Base-by-base conservation (phyloP, 1,140 invertebrate species). In the Pissodes strobi region DNA sequence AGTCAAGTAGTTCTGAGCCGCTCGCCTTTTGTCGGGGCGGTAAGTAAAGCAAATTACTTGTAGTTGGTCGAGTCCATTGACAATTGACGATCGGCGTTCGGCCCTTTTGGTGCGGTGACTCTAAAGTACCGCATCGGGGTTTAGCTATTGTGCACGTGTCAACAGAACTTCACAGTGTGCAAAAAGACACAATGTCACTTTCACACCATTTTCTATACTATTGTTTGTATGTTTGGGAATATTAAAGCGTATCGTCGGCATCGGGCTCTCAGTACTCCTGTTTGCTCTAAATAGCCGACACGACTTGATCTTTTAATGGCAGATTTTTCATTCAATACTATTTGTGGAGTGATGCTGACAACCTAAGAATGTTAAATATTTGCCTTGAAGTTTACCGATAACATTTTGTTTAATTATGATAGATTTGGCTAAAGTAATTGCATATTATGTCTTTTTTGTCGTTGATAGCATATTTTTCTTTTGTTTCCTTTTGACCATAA, bases 151-250 rank as follows among this genome's bases (percentile, higher is more conserved):
- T 74, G 23, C 17, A 13, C 12, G 13, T 62, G 71, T 74, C 72
- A 72, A 69, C 67, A 51, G 66, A 64, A 37, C 71, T 72, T 74
- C 72, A 74, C 72, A 72, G 66, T 68, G 60, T 60, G 64, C 69
- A 69, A 69, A 63, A 69, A 71, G 69, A 72, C 67, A 74, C 71
- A 74, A 72, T 74, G 64, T 72, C 72, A 74, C 71, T 74, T 74
- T 74, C 71, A 72, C 72, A 74, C 72, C 60, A 52, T 60, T 69
- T 72, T 68, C 56, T 66, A 45, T 72, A 66, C 68, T 66, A 72
- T 74, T 74, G 72, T 74, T 74, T 74, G 72, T 74, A 56, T 72
- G 62, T 74, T 72, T 70, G 67, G 9, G 60, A 46, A 68, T 68
- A 72, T 72, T 72, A 72, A 63, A 64, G 64, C 60, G 55, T 43